Conservation (phyloP, 2,888 invertebrate species). For the Acrobasis suavella region DNA sequence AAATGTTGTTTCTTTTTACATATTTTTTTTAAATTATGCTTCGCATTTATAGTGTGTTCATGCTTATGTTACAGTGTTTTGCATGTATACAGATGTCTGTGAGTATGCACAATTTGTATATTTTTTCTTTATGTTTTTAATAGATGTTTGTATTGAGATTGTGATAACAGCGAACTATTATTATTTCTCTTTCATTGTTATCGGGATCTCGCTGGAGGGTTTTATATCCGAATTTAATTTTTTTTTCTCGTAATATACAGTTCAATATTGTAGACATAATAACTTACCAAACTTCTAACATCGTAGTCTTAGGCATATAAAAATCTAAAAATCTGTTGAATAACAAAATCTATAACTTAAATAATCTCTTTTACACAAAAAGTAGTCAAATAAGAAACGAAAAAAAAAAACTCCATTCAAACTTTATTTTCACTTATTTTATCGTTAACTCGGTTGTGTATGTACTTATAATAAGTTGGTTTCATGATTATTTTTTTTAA, state of each 20-base stretch:
- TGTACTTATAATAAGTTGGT: conserved; percentile 81
- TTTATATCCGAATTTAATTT: conserved; percentile 59
- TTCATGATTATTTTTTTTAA: conserved; percentile 65
- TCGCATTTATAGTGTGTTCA: conserved; percentile 79
- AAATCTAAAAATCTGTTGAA: conserved; percentile 43
- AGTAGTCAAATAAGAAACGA: conserved; percentile 56
- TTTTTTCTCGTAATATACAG: conserved; percentile 43
- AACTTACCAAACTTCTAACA: conserved; percentile 64
- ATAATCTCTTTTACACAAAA: conserved; percentile 73
- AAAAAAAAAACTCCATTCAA: conserved; percentile 51
- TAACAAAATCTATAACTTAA: conserved; percentile 55
- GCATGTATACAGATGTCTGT: conserved; percentile 78
- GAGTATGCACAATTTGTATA: conserved; percentile 80
- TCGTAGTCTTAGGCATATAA: conserved; percentile 56
- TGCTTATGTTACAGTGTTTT: conserved; percentile 79
- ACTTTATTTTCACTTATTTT: conserved; percentile 55
- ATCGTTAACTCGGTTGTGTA: conserved; percentile 78
- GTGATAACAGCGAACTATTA: conserved; percentile 53
- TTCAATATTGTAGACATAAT: conserved; percentile 40
- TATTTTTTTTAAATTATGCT: conserved; percentile 66
- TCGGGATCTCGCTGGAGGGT: conserved; percentile 54
- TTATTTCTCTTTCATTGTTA: conserved; percentile 45
- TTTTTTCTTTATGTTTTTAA: conserved; percentile 46
- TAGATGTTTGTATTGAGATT: conserved; percentile 61
- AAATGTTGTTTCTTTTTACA: conserved; percentile 66